A percentile compares a stretch with the other conserved stretches of the same genome.
phyloP scores from a whole-genome alignment of 2,113 vertebrate species.

The Chascanopsetta lugubris region DNA sequence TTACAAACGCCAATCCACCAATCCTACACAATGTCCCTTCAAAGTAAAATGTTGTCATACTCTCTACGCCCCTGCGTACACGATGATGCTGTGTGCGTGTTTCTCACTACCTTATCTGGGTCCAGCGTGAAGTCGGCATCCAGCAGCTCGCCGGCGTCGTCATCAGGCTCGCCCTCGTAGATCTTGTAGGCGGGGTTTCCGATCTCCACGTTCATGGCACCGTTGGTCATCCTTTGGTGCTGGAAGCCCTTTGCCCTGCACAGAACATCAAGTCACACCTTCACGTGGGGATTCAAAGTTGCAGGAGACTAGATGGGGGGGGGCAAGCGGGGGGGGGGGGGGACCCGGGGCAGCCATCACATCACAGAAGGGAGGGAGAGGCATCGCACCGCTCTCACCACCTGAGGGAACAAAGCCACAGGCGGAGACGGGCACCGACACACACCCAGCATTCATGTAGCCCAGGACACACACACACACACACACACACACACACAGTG shows the following conservation, averaged over 20 bases:
- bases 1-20: too few relatives aligned
- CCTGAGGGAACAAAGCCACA: constrained; percentile 61
- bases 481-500: constrained; percentile 42
- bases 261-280: constrained; percentile 13
- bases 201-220: constrained; percentile 97
- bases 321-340: constrained; percentile 56
- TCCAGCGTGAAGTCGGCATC: constrained; percentile 94
- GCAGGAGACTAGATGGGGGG: constrained; percentile 26
- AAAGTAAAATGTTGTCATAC: background rate
- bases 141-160: constrained; percentile 92
- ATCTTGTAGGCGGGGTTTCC: constrained; percentile 98
- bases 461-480: constrained; percentile 34
- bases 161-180: constrained; percentile 94
- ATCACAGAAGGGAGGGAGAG: constrained; percentile 48
- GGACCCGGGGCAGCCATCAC: too few relatives aligned
- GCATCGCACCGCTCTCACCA: constrained; percentile 47
- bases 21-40: too few relatives aligned
- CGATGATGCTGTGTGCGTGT: background rate
- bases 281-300: background rate
- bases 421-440: constrained; percentile 58
- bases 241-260: constrained; percentile 95
- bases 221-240: constrained; percentile 96
- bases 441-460: constrained; percentile 67
- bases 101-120: constrained; percentile 89
- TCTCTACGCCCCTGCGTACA: background rate